Evolutionary conservation across 30 jellyfish, hydroid and myxozoan genomes (phyloP), one percentile per base, ranked within the genome.

Genomic region (Catostylus mosaicus): DNA sequence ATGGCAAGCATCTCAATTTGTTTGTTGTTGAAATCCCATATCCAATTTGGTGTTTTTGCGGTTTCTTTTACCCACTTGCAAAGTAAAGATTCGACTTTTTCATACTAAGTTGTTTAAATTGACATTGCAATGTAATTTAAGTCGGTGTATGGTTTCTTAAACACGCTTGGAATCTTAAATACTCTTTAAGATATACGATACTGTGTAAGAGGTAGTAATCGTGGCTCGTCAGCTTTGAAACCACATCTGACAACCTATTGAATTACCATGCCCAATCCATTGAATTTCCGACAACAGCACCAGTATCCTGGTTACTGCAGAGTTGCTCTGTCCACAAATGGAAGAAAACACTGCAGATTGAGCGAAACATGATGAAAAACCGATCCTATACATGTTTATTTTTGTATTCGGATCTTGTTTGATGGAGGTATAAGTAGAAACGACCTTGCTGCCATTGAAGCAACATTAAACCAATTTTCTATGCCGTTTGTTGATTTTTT

Each of bases 241-340:
- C 80, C 80, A 37, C 80, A 68, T 68, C 10, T 68, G 65, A 68
- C 65, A 68, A 68, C 57, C 34, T 68, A 68, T 68, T 32, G 59
- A 34, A 68, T 68, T 68, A 19, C 80, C 18, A 33, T 3, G 35
- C 34, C 63, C 63, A 16, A 3, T 48, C 63, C 63, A 3, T 48
- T 48, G 14, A 48, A 14, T 48, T 9, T 48, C 20, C 1, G 1
- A 48, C 63, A 48, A 48, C 63, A 14, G 54, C 14, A 48, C 63
- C 20, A 48, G 54, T 48, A 16, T 48, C 24, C 63, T 6, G 4
- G 14, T 23, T 3, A 48, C 4, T 48, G 23, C 63, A 9, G 14
- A 2, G 23, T 16, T 6, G 23, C 27, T 4, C 3, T 48, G 63
- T 48, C 20, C 4, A 27, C 24, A 48, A 48, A 48, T 48, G n/a